A percentile compares a stretch with the other conserved stretches of the same genome.
These are phyloP conservation scores for Chloropsis cyanopogon DNA, from an alignment of 2,113 vertebrate species.

Conservation along the genomic window DNA sequence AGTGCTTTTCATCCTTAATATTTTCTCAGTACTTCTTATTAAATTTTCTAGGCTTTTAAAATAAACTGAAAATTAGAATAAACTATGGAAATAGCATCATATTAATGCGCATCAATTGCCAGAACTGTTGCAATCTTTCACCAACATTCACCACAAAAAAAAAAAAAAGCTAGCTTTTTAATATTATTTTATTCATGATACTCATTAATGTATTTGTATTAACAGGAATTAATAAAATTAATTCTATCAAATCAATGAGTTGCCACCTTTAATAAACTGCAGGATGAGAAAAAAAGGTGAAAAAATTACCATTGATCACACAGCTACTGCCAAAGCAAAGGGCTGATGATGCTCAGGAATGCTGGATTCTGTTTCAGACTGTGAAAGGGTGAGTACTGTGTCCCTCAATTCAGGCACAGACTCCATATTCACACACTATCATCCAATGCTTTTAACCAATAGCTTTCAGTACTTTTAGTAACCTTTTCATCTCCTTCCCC, in stretches of 20 bases:
- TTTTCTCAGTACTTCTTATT: not conserved
- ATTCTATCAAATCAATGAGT: not conserved
- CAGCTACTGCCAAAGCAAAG: not conserved
- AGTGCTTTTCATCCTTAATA: not conserved
- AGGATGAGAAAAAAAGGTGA: not conserved
- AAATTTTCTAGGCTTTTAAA: not conserved
- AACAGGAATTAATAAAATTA: not conserved
- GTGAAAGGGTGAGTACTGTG: not conserved
- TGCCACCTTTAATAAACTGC: not conserved
- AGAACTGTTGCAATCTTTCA: not conserved
- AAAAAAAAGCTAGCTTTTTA: not conserved
- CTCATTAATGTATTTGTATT: not conserved
- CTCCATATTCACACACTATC: not conserved
- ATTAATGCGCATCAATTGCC: not conserved
- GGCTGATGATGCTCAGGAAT: not conserved
- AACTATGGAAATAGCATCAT: not conserved
- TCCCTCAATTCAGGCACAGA: not conserved
- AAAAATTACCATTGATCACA: not conserved
- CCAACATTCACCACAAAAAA: not conserved
- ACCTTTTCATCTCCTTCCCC: not conserved
- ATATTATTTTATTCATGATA: not conserved
- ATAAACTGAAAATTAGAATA: not conserved
- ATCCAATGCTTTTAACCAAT: not conserved
- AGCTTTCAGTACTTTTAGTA: not conserved
- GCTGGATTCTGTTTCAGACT: not conserved